Base-by-base conservation (phyloP, 1,140 invertebrate species). In the Mamestra configurata region DNA sequence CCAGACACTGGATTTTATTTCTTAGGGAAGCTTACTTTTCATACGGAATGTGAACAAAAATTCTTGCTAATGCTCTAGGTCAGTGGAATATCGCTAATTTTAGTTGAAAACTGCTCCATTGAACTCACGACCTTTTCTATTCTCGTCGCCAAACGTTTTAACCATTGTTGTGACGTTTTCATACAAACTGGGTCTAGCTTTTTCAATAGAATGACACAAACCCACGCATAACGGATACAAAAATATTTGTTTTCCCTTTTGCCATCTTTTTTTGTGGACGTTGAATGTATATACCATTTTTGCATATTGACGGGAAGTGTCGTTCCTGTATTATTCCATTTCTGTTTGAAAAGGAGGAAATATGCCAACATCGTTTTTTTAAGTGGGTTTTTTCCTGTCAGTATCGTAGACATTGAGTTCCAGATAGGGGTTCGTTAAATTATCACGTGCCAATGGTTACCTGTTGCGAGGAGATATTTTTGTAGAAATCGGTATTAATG, bases 211-310 rank as follows among this genome's bases (percentile, higher is more conserved):
- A 20, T 27, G n/a, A 61, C 13, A 35, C n/a, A 27, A 61, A 13
- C 8, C 11, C 20, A 13, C 20, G n/a, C 15, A 13, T 59, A 13
- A 5, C 35, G 35, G 15, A 43, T 18, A 66, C 61, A 43, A 66
- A 66, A 43, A 66, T 43, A 66, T 66, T 66, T 66, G 61, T 66
- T 66, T 66, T 40, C n/a, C 35, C 61, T 66, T 40, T 66, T 22
- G 10, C 3, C 18, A 43, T 43, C 18, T 66, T 43, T 59, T 43
- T 66, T 20, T 22, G 57, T n/a, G 57, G 61, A n/a, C 37, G 20
- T 43, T 43, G 35, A 43, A 66, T 11, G 10, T 66, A 24, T 43
- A 31, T 43, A 43, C n/a, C 20, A 40, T 40, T 40, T 66, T 68
- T 49, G 22, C 40, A 68, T 49, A 68, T 68, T 43, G 37, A 66